phyloP scores from a whole-genome alignment of 2,888 invertebrate species.

The Parapristionchus giblindavisi region DNA sequence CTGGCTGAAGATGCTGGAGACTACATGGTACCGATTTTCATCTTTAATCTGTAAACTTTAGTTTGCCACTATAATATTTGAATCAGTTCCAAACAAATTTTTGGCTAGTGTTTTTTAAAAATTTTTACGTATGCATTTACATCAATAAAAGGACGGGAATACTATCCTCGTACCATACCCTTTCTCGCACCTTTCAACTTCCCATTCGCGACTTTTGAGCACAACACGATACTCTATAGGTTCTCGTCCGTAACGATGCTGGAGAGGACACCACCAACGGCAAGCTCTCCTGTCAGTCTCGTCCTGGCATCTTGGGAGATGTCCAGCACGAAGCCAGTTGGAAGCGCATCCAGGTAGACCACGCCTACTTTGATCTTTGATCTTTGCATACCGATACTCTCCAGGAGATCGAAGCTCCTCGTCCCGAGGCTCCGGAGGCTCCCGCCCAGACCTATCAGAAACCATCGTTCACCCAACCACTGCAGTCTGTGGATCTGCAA shows the following conservation, averaged over 20 bases:
- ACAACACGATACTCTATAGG: too few species aligned
- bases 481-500: constrained; percentile 85
- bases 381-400: constrained; percentile 75
- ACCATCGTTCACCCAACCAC: constrained; percentile 91
- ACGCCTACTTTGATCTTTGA: neutral
- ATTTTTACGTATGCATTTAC: too few species aligned
- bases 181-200: too few species aligned
- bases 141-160: too few species aligned
- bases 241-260: constrained; percentile 15
- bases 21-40: constrained; percentile 46
- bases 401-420: constrained; percentile 80
- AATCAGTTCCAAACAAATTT: too few species aligned
- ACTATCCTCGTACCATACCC: too few species aligned
- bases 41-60: too few species aligned
- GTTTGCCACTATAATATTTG: too few species aligned
- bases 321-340: constrained; percentile 91
- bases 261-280: constrained; percentile 45
- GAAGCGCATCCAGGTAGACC: constrained; percentile 80
- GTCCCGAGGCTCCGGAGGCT: constrained; percentile 75
- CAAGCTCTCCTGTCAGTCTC: constrained; percentile 58
- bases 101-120: too few species aligned
- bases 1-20: constrained; percentile 78
- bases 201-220: too few species aligned
- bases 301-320: constrained; percentile 77
- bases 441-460: constrained; percentile 87